These are phyloP conservation scores for Cydia amplana DNA, from an alignment of 1,140 invertebrate genomes.

Conservation along the genomic window DNA sequence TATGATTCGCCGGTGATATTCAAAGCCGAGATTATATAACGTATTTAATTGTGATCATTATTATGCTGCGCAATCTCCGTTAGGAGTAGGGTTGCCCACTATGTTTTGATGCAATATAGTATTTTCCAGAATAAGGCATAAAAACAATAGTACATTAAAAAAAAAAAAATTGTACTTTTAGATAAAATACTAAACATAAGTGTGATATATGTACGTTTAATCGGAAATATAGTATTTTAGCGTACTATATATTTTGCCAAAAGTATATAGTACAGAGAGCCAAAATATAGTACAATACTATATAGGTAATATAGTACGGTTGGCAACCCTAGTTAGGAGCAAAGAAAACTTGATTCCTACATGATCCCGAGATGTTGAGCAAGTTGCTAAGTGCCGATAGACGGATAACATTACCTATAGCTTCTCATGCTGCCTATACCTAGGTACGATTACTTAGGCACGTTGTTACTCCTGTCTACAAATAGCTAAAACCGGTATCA, in stretches of 20 bases:
- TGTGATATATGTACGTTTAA: no score
- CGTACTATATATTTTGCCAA: no score
- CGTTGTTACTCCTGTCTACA: background rate
- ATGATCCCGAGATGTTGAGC: background rate
- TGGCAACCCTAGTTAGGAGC: background rate
- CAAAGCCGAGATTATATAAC: background rate
- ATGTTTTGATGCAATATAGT: no score
- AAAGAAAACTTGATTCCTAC: background rate
- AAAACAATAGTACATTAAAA: no score
- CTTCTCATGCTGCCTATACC: background rate
- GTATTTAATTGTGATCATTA: conserved; percentile 5
- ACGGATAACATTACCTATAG: conserved; percentile 20
- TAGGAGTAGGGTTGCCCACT: background rate
- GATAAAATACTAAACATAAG: no score
- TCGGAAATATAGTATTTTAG: no score
- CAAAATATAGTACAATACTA: no score
- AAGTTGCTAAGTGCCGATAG: conserved; percentile 4
- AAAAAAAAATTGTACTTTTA: no score
- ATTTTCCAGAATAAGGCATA: no score
- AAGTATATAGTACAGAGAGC: no score
- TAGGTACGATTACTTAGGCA: background rate
- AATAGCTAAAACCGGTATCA: conserved; percentile 1
- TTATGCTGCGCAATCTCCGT: background rate
- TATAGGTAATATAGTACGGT: no score
- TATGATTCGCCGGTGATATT: background rate